Evolutionary conservation across 1,140 invertebrate genomes (phyloP), one percentile per base, ranked within the genome.

Genomic region (Doryteuthis pealeii): DNA sequence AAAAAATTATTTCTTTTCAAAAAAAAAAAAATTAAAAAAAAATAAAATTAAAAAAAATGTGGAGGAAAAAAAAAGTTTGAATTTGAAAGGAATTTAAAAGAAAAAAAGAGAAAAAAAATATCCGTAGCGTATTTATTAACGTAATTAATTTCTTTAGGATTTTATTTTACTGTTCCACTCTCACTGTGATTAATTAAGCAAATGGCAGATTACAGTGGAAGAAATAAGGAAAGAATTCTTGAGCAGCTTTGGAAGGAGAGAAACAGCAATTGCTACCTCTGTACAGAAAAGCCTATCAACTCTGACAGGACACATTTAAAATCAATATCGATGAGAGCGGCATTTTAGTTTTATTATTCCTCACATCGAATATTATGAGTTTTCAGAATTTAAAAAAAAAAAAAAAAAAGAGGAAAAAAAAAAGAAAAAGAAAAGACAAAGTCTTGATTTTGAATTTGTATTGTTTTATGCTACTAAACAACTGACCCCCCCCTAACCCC

Each of bases 1-100:
- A 68, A 68, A 68, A 68, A 68, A 68, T n/a, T n/a, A n/a, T 62
- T 62, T n/a, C 26, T 62, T 62, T 62, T 62, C 26, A n/a, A 40
- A 62, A 62, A 62, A 26, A 62, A 26, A 26, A 62, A 62, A 62
- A n/a, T n/a, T n/a, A n/a, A 62, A 26, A 62, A 62, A 4, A 4
- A 62, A 5, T 5, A 26, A 4, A 62, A n/a, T 62, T 4, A n/a
- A 62, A 30, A 62, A 26, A 5, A 62, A 26, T 26, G 58, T 62
- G 28, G 58, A 26, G 58, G 58, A 6, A 62, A 30, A 26, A 62
- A 62, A 26, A 62, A 40, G 5, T 62, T 62, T 12, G 6, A 62
- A 62, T 62, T 62, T 22, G 26, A 28, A n/a, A 62, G 26, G 18
- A 62, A n/a, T 62, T 62, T 62, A 62, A n/a, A n/a, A n/a, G 18